Evolutionary conservation across 35 echinoderm and acorn worm species (phyloP).

Genomic region (Diadema setosum): DNA sequence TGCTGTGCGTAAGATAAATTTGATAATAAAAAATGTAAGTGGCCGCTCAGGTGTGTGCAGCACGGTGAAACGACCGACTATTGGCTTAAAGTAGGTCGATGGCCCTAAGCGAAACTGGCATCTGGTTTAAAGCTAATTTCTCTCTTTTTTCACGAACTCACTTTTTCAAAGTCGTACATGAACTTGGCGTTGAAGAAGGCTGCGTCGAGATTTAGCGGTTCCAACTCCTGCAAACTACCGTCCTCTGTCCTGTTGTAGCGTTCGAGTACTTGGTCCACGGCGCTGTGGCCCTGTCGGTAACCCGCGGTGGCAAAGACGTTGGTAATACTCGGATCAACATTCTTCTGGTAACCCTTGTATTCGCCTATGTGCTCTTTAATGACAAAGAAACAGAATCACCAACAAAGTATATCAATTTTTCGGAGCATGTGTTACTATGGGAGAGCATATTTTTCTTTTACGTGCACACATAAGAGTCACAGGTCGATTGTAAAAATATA

Average conservation of each 20-base stretch:
- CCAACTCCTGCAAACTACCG: neutral
- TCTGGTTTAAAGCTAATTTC: neutral
- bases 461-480: too few relatives aligned
- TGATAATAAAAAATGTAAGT: neutral
- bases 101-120: neutral
- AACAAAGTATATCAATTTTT: too few relatives aligned
- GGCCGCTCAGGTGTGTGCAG: neutral
- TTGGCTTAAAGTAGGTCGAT: neutral
- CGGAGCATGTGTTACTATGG: too few relatives aligned
- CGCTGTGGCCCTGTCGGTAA: slow-evolving; percentile 79
- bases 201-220: neutral
- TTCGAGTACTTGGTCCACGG: neutral
- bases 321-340: slow-evolving; percentile 38
- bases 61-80: neutral
- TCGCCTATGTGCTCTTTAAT: too few relatives aligned
- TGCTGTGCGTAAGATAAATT: neutral
- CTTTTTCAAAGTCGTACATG: slow-evolving; percentile 33
- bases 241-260: neutral
- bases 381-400: too few relatives aligned
- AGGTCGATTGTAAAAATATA: too few relatives aligned
- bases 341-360: slow-evolving; percentile 21
- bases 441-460: too few relatives aligned
- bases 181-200: slow-evolving; percentile 82
- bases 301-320: slow-evolving; percentile 77
- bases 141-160: neutral